Conservation (phyloP, 1,140 invertebrate genomes). For the Cylas formicarius region DNA sequence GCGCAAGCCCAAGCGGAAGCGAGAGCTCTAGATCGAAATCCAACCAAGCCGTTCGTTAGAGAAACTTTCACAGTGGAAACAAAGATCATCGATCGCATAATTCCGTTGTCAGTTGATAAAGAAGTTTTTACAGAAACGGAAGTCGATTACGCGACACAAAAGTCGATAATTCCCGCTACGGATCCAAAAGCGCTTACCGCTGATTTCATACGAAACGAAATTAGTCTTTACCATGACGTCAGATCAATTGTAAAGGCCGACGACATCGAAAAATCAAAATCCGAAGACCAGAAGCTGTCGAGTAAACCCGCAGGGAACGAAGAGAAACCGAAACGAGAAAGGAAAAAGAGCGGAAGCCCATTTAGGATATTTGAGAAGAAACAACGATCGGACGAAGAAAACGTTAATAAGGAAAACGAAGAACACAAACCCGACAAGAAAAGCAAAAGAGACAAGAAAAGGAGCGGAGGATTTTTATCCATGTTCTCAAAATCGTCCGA, state of each 20-base stretch:
- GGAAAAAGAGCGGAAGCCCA: constrained; percentile 21
- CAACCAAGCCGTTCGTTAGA: constrained; percentile 14
- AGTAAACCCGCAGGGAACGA: constrained; percentile 6
- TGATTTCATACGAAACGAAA: constrained; percentile 19
- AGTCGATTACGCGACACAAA: constrained; percentile 12
- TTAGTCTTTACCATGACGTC: constrained; percentile 13
- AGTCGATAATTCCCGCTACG: constrained; percentile 6
- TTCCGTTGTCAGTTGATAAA: constrained; percentile 7
- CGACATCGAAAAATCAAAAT: constrained; percentile 1
- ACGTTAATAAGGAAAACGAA: constrained; percentile 13
- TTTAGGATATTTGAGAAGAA: constrained; percentile 18
- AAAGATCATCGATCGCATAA: constrained; percentile 12
- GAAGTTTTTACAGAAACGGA: constrained; percentile 14
- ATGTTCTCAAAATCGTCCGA: constrained; percentile 20
- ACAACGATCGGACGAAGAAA: constrained; percentile 12
- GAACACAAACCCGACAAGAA: constrained; percentile 3
- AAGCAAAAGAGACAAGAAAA: constrained; percentile 17
- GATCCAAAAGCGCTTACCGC: background rate
- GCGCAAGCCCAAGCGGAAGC: constrained; percentile 13
- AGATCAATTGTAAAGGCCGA: constrained; percentile 10
- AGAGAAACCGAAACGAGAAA: constrained; percentile 11
- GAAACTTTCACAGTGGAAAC: constrained; percentile 15
- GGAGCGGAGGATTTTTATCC: constrained; percentile 12
- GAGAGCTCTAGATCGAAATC: constrained; percentile 10
- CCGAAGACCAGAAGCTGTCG: too few species aligned